These are phyloP conservation scores for Condylura cristata DNA, from an alignment of 2,113 vertebrate species.

Conservation along the genomic window DNA sequence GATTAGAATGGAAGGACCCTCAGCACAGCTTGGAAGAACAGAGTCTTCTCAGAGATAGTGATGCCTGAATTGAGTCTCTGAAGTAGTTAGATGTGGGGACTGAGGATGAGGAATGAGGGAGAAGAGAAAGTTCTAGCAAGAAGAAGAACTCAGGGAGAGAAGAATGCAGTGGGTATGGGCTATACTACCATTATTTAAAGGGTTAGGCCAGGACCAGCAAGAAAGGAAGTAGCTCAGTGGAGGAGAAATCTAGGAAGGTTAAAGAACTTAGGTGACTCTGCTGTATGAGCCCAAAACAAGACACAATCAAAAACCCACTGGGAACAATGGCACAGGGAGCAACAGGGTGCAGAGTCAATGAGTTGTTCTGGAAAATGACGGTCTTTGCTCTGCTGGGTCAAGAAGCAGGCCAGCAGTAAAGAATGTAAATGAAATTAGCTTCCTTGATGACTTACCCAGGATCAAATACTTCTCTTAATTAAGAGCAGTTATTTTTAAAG, in stretches of 20 bases:
- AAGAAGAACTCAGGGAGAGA: background rate
- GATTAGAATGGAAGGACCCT: background rate
- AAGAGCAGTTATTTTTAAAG: slow-evolving; percentile 51
- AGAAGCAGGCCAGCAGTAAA: background rate
- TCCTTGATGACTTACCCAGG: background rate
- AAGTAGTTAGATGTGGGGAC: background rate
- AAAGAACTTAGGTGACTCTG: background rate
- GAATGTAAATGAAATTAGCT: background rate
- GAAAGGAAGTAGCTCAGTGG: background rate
- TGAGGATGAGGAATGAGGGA: background rate
- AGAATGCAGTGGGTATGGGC: accelerated
- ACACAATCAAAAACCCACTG: background rate
- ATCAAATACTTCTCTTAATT: slow-evolving; percentile 39
- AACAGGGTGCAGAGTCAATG: background rate
- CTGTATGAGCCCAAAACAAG: background rate
- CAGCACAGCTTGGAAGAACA: background rate
- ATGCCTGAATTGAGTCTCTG: background rate
- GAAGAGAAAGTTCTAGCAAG: background rate
- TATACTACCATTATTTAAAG: background rate
- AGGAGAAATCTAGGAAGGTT: background rate
- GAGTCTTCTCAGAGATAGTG: background rate
- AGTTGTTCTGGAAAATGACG: background rate
- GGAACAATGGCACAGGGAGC: background rate
- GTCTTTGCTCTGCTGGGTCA: background rate
- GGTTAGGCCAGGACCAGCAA: background rate